Percentiles rank a stretch among this genome's conserved stretches.
phyloP scores from a whole-genome alignment of 2,797 vertebrate species.

The Chelidonichthys spinosus region DNA sequence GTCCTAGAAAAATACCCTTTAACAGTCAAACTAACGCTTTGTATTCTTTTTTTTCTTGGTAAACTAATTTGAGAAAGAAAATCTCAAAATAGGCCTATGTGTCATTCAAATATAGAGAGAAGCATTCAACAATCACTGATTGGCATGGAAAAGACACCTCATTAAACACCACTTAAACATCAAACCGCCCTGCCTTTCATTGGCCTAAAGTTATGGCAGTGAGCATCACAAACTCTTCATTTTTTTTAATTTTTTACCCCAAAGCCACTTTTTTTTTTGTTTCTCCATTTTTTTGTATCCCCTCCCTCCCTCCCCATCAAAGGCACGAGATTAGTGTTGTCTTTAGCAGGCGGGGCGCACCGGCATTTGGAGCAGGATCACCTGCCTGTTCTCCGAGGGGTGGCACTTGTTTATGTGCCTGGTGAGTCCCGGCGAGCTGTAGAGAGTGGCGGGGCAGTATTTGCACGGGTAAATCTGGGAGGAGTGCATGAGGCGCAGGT shows the following conservation, averaged over 20 bases:
- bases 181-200: constrained; percentile 75
- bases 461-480: constrained; percentile 98
- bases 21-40: constrained; percentile 88
- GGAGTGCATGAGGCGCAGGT: constrained; percentile 95
- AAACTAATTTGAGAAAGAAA: constrained; percentile 81
- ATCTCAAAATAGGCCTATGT: constrained; percentile 83
- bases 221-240: constrained; percentile 63
- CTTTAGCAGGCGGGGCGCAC: constrained; percentile 94
- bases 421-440: constrained; percentile 98
- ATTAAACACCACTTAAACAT: constrained; percentile 78
- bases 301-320: constrained; percentile 37
- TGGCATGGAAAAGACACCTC: constrained; percentile 79
- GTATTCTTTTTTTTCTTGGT: constrained; percentile 77
- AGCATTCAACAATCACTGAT: constrained; percentile 84
- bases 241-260: constrained; percentile 28
- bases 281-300: not conserved
- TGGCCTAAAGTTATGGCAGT: constrained; percentile 77
- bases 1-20: constrained; percentile 89
- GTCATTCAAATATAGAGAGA: constrained; percentile 79
- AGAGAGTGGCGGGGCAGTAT: constrained; percentile 98
- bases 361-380: constrained; percentile 97
- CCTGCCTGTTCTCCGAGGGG: constrained; percentile 98
- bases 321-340: constrained; percentile 79
- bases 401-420: constrained; percentile 99
- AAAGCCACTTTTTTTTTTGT: constrained; percentile 45